phyloP scores from a whole-genome alignment of 2,113 vertebrate species.

The Chascanopsetta lugubris region DNA sequence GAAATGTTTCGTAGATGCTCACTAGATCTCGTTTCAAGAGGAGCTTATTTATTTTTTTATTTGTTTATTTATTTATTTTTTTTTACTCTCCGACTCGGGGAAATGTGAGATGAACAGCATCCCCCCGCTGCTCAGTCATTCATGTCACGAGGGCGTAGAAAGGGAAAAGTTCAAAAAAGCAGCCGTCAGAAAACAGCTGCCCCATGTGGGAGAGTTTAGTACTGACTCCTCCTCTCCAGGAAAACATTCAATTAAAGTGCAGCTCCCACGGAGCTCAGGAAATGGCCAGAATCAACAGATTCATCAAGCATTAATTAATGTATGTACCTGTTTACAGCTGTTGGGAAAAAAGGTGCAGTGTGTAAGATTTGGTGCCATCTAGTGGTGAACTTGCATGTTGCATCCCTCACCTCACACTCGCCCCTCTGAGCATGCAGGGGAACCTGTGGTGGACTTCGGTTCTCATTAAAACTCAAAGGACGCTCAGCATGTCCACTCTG shows the following conservation, averaged over 20 bases:
- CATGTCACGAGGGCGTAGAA: slow-evolving; percentile 20
- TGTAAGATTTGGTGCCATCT: no score
- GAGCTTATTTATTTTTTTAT: slow-evolving; percentile 25
- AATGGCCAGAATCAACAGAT: slow-evolving; percentile 2
- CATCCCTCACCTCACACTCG: no score
- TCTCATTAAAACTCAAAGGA: no score
- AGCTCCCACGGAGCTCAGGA: background rate
- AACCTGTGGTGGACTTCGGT: no score
- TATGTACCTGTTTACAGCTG: background rate
- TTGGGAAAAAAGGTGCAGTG: no score
- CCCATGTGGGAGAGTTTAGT: slow-evolving; percentile 12
- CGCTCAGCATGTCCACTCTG: no score
- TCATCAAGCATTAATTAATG: slow-evolving; percentile 13
- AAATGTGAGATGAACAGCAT: slow-evolving; percentile 33
- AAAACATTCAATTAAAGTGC: slow-evolving; percentile 8
- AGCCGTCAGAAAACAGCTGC: slow-evolving; percentile 19
- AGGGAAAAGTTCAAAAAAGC: no score
- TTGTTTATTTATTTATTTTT: slow-evolving; percentile 1
- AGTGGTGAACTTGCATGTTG: no score
- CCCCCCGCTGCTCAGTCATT: slow-evolving; percentile 19
- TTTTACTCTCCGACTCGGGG: no score
- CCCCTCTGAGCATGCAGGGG: no score
- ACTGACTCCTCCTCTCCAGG: slow-evolving; percentile 13
- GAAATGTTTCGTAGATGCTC: slow-evolving; percentile 34
- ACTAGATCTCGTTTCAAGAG: slow-evolving; percentile 49